A percentile compares a stretch with the other conserved stretches of the same genome.
Evolutionary conservation across 1,140 invertebrate species (phyloP).

Genomic region (Episyrphus balteatus): DNA sequence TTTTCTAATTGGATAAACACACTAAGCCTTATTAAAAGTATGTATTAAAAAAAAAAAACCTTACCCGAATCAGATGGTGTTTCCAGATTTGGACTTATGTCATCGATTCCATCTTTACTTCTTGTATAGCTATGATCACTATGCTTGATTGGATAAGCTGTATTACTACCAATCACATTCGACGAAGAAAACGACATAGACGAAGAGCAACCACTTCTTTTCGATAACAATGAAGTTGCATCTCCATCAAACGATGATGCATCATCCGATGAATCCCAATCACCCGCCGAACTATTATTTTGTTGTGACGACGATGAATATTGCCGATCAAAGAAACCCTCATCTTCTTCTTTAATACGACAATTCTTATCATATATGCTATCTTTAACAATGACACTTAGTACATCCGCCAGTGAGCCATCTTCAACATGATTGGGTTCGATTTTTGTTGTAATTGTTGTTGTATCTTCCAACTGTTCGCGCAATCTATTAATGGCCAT

Average conservation of each 20-base stretch:
- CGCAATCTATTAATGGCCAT: background rate
- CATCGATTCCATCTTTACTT: conserved; percentile 41
- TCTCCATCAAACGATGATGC: too few species aligned
- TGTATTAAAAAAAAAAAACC: conserved; percentile 23
- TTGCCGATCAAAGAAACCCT: too few species aligned
- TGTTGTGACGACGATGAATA: too few species aligned
- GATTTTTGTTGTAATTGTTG: background rate
- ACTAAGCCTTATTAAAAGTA: too few species aligned
- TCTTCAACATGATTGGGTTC: conserved; percentile 1
- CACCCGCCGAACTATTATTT: background rate
- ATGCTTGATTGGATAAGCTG: background rate
- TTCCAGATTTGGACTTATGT: conserved; percentile 49
- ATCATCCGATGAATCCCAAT: background rate
- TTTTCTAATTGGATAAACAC: too few species aligned
- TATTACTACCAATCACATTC: background rate
- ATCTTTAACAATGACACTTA: conserved; percentile 1
- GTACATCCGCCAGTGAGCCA: background rate
- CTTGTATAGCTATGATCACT: conserved; percentile 56
- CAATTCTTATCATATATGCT: conserved; percentile 7
- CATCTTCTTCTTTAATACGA: too few species aligned
- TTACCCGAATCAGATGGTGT: conserved; percentile 72
- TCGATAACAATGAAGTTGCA: too few species aligned
- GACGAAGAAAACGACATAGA: too few species aligned
- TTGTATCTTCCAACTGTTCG: conserved; percentile 2
- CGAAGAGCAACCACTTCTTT: too few species aligned